phyloP scores from a whole-genome alignment of 2,113 vertebrate genomes.

The Corythaixoides concolor region DNA sequence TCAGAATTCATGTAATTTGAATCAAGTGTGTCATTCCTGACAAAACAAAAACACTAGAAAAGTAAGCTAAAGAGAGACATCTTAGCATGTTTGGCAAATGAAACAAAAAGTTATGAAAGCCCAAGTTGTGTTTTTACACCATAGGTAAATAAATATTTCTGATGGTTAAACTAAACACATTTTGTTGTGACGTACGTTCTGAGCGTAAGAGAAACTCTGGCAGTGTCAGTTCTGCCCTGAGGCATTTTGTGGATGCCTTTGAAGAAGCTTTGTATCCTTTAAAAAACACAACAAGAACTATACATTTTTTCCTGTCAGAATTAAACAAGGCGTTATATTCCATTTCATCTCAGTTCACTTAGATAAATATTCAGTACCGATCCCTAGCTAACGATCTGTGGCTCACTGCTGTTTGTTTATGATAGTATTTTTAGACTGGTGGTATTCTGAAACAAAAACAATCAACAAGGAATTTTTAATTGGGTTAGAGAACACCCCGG shows the following conservation, averaged over 20 bases:
- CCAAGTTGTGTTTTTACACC: neutral
- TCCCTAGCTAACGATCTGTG: neutral
- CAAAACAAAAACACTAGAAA: neutral
- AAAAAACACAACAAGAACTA: neutral
- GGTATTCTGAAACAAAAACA: constrained; percentile 13
- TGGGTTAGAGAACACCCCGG: neutral
- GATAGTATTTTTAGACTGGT: neutral
- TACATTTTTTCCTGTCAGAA: neutral
- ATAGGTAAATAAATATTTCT: constrained; percentile 10
- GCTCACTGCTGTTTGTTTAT: constrained; percentile 1
- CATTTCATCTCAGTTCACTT: neutral
- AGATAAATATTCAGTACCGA: neutral
- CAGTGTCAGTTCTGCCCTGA: neutral
- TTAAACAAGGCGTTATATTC: neutral
- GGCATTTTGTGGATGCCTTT: neutral
- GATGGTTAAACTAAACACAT: neutral
- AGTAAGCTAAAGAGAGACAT: neutral
- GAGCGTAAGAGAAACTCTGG: neutral
- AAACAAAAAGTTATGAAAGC: neutral
- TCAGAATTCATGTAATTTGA: neutral
- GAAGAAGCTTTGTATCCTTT: neutral
- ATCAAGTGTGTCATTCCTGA: neutral
- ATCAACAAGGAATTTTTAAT: neutral
- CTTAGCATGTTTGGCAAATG: neutral
- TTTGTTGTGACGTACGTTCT: neutral